These are phyloP conservation scores for Stictonetta naevosa DNA, from an alignment of 2,113 vertebrate species.

Conservation along the genomic window DNA sequence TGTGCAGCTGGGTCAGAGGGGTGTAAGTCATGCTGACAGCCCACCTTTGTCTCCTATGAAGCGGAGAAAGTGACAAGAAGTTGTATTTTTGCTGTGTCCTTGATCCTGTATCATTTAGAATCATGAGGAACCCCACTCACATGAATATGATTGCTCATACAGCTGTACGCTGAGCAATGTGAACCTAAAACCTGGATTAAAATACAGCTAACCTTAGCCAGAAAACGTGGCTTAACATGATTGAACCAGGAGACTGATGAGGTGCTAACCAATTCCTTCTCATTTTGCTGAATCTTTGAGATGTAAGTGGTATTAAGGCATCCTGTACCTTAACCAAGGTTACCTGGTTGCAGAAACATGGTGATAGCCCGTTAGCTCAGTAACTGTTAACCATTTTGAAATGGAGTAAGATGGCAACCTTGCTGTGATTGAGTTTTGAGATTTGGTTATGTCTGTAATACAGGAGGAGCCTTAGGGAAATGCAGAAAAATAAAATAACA, in stretches of 20 bases:
- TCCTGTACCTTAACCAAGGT: background rate
- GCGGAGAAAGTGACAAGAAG: background rate
- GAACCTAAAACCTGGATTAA: background rate
- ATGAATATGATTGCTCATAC: background rate
- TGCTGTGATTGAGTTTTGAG: background rate
- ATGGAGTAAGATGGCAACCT: background rate
- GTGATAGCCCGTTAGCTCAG: background rate
- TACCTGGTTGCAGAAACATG: background rate
- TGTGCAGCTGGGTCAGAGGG: background rate
- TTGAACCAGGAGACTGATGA: background rate
- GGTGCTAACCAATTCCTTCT: background rate
- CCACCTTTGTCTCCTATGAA: background rate
- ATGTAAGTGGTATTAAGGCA: background rate
- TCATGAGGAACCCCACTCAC: rapidly evolving
- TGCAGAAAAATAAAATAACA: background rate
- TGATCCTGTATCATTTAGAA: background rate
- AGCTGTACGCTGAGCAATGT: background rate
- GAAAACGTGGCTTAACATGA: background rate
- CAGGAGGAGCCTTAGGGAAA: background rate
- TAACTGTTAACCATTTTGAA: background rate
- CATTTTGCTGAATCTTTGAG: background rate
- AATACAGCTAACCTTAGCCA: background rate
- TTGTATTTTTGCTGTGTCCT: background rate
- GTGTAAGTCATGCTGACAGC: rapidly evolving
- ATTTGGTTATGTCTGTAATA: background rate